Evolutionary conservation across 1,140 invertebrate genomes (phyloP).

Genomic region (Drosophila murphyi): DNA sequence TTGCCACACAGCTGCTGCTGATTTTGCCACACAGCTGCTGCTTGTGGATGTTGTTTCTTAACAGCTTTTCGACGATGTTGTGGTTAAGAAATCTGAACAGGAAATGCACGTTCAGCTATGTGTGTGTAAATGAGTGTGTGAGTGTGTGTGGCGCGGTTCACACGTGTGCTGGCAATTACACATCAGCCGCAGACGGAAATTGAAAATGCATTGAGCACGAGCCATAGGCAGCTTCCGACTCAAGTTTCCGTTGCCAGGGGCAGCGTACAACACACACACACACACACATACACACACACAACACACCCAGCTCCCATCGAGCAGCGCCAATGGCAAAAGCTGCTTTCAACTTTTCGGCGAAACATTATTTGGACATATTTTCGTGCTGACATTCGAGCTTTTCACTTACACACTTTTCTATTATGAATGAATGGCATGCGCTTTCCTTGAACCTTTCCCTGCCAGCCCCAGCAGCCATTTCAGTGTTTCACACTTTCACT

Average conservation of each 20-base stretch:
- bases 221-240: constrained; percentile 42
- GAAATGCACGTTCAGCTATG: constrained; percentile 20
- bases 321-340: background rate
- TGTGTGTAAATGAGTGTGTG: background rate
- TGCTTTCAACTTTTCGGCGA: constrained; percentile 18
- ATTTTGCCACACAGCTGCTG: background rate
- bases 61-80: constrained; percentile 15
- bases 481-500: background rate
- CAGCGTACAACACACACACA: constrained; percentile 1
- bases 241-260: constrained; percentile 47
- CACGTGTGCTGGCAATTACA: constrained; percentile 54
- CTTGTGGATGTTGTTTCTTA: constrained; percentile 1
- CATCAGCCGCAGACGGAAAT: constrained; percentile 41
- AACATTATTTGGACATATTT: constrained; percentile 42
- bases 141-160: constrained; percentile 10
- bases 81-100: constrained; percentile 31
- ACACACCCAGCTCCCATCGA: background rate
- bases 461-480: background rate
- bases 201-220: constrained; percentile 51
- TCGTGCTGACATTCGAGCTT: constrained; percentile 28
- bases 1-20: constrained; percentile 7
- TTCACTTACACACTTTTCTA: constrained; percentile 45
- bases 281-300: constrained; percentile 1
- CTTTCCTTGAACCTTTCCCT: background rate
- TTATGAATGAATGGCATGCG: constrained; percentile 33